Base-by-base conservation (phyloP, 2,113 vertebrate species). In the Anoura caudifer region DNA sequence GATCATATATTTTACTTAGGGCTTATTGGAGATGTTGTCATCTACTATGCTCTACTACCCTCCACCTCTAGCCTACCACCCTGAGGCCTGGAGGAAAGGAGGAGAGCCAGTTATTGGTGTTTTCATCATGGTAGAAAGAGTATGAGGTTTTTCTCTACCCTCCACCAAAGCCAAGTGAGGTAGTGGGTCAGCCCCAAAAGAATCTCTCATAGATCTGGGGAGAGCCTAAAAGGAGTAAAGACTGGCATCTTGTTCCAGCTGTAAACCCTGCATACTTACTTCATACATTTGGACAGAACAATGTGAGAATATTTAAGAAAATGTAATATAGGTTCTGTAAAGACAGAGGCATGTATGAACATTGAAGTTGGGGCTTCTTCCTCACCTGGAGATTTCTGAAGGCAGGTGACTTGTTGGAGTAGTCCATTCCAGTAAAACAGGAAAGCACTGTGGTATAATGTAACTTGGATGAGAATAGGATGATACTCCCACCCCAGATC, bases 371-470 rank as follows among this genome's bases (percentile, higher is more conserved):
- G 20, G 28, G 5, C 41, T 59, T 79, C 24, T n/a, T 86, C 19
- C 38, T 76, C 38, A 91, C 41, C 67, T 77, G 38, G 28, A 96
- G 33, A 86, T 91, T 72, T 95, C 75, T 89, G 72, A 86, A 82
- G 31, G 11, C 26, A 82, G 24, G 45, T 54, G 26, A 79, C 13
- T 93, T 89, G 33, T 80, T 90, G 5, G 33, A 87, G 33, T 41
- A 86, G 45, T 33, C 13, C 19, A 47, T 54, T 67, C 7, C 45
- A 85, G 17, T 19, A 65, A 22, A 17, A 73, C 33, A 85, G 41
- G 41, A 96, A 97, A 90, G 1, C 3, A 90, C 16, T 77, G 4
- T 67, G 79, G 5, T 26, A 0, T 77, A 85, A 70, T 50, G 24
- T 56, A 96, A 70, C 22, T 56, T 91, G 47, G 31, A 96, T 7